Base-by-base conservation (phyloP, 2,888 invertebrate species). In the Actias luna region DNA sequence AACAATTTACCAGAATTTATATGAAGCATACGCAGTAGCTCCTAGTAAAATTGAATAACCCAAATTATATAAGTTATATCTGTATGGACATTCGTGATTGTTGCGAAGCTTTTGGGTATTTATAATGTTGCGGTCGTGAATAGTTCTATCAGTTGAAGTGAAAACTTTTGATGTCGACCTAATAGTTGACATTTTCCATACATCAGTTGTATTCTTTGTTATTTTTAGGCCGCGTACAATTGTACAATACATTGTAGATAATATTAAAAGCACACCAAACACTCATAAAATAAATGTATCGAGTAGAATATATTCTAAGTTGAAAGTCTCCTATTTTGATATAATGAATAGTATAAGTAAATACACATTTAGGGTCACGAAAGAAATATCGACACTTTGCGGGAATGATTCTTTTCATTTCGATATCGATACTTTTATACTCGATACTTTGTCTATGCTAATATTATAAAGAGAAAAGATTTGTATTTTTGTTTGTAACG, bases 1-100 rank as follows among this genome's bases (percentile, higher is more conserved):
- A 55, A 29, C 29, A 39, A 76, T 82, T 80, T 75, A 89, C 92
- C 89, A 92, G 7, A 84, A 70, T 73, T 83, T 86, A 63, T 88
- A 91, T 0, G 89, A 81, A 5, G 87, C 75, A 63, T 79, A 91
- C 2, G 85, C 75, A 59, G 79, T 76, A 67, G 84, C 82, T 58
- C 89, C 81, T 64, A 87, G 80, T 22, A 90, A 68, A 36, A 89
- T 63, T 2, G 88, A 84, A 69, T 84, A 88, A 52, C 78, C 78
- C 60, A 92, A 67, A 64, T 83, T 82, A 74, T 83, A 87, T 58
- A 79, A 78, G 2, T 80, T 8, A 18, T 58, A 16, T 58, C 22
- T 57, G 14, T 69, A 29, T 68, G 70, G 25, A 72, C n/a, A 60
- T 63, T 67, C 67, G 33, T 75, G 70, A 60, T 59, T 65, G 36